Percentiles rank a stretch among this genome's conserved stretches.
phyloP scores from a whole-genome alignment of 2,797 vertebrate genomes.

The Sandelia bainsii region DNA sequence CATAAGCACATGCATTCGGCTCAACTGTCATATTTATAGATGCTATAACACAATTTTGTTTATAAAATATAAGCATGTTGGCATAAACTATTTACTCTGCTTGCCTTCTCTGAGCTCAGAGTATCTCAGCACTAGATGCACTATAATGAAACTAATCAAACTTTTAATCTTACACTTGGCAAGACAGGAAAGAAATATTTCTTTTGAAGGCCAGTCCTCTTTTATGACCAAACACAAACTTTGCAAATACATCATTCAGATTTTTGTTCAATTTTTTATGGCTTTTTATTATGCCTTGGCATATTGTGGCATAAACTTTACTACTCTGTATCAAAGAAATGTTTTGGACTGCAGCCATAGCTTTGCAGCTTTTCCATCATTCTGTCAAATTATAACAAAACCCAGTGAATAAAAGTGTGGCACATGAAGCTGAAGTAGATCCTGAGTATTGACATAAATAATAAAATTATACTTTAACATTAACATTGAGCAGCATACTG shows the following conservation, averaged over 20 bases:
- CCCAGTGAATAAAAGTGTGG: not conserved
- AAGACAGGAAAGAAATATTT: not conserved
- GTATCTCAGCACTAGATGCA: not conserved
- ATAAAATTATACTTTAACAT: not conserved
- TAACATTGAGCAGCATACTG: not conserved
- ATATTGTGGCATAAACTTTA: not conserved
- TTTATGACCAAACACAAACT: conserved; percentile 13
- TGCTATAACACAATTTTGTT: not conserved
- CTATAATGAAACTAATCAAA: not conserved
- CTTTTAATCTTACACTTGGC: not conserved
- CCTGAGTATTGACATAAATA: not conserved
- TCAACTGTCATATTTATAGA: too few species aligned
- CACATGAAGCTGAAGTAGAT: not conserved
- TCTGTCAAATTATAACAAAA: too few species aligned
- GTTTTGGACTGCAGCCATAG: not conserved
- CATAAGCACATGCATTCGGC: too few species aligned
- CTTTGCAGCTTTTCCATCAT: too few species aligned
- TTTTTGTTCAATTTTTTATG: not conserved
- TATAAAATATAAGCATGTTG: not conserved
- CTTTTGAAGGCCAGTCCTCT: not conserved
- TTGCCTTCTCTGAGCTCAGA: not conserved
- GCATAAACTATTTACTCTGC: not conserved
- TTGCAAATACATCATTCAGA: conserved; percentile 7
- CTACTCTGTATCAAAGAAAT: not conserved
- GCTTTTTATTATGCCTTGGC: not conserved